Percentiles rank a stretch among this genome's conserved stretches.
phyloP scores from a whole-genome alignment of 2,888 invertebrate species.

The Netelia melanura region DNA sequence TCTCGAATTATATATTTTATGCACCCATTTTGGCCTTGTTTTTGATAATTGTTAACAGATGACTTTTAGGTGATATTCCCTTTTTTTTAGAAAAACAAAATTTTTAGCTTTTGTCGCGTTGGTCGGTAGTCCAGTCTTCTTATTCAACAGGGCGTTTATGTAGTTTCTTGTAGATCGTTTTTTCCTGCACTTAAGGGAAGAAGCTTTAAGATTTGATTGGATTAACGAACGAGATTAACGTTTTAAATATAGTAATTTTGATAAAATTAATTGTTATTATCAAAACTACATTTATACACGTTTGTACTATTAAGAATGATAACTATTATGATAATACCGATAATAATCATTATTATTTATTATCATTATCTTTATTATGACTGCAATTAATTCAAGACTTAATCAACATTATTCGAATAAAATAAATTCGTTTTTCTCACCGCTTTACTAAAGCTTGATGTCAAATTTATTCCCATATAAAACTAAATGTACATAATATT shows the following conservation, averaged over 20 bases:
- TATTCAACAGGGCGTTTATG: neutral
- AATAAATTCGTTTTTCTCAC: no score
- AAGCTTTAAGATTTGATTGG: neutral
- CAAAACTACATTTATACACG: no score
- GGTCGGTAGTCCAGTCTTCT: conserved; percentile 32
- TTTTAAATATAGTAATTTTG: neutral
- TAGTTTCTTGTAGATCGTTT: neutral
- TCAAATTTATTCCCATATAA: no score
- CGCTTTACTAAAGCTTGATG: no score
- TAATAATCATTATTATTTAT: neutral
- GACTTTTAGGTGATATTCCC: no score
- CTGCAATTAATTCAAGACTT: no score
- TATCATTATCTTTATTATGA: no score
- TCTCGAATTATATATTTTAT: no score
- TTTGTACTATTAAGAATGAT: no score
- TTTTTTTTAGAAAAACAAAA: no score
- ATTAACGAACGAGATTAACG: neutral
- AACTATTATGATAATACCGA: neutral
- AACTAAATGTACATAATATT: neutral
- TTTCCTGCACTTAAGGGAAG: neutral
- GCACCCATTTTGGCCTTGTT: no score
- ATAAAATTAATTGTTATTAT: neutral
- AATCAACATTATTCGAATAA: neutral
- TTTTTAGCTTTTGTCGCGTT: neutral
- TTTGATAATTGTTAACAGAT: no score